phyloP scores from a whole-genome alignment of 2,113 vertebrate species.

The Mola mola region DNA sequence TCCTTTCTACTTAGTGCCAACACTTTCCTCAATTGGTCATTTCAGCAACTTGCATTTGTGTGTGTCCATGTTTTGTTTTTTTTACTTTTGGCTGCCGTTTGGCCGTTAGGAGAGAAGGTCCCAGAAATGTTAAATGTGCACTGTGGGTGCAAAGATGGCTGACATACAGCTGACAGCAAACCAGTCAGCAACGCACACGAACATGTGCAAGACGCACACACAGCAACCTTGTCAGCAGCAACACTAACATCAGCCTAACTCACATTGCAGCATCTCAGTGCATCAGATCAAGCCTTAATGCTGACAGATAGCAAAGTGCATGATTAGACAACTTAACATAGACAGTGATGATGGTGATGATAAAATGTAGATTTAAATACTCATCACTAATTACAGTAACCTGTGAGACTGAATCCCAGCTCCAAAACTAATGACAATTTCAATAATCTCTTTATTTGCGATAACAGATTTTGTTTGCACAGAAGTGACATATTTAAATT shows the following conservation, averaged over 20 bases:
- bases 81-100: conserved; percentile 12
- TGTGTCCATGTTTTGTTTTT: neutral
- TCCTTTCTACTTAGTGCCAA: conserved; percentile 60
- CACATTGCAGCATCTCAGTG: conserved; percentile 50
- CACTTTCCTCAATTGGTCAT: conserved; percentile 43
- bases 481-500: too few species aligned
- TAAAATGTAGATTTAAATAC: neutral
- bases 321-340: conserved; percentile 31
- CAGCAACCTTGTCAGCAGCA: conserved; percentile 71
- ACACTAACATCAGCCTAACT: conserved; percentile 64
- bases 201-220: conserved; percentile 9
- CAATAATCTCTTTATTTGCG: too few species aligned
- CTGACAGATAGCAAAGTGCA: conserved; percentile 56
- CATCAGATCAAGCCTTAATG: conserved; percentile 50
- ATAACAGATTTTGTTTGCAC: neutral
- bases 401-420: too few species aligned
- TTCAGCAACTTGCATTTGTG: conserved; percentile 53
- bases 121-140: conserved; percentile 63
- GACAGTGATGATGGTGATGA: conserved; percentile 5
- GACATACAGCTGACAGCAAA: conserved; percentile 69
- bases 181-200: conserved; percentile 58
- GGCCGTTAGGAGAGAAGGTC: conserved; percentile 50
- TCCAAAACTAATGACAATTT: neutral
- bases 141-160: conserved; percentile 62
- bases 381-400: neutral